These are phyloP conservation scores for Theropithecus gelada DNA, from an alignment of 2,113 vertebrate species.

Conservation along the genomic window DNA sequence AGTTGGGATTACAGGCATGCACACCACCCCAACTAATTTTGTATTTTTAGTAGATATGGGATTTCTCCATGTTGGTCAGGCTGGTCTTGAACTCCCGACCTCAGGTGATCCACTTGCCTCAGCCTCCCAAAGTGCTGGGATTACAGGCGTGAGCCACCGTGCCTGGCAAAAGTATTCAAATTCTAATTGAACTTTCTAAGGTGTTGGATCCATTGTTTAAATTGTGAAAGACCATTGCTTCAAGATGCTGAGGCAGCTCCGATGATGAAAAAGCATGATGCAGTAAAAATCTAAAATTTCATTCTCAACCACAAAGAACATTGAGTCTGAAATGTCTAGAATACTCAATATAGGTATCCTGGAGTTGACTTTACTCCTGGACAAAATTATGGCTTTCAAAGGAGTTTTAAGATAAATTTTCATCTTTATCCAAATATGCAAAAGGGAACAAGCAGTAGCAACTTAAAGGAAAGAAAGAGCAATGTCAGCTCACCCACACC, in stretches of 20 bases:
- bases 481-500: not conserved
- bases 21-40: too few species aligned
- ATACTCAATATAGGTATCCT: accelerated
- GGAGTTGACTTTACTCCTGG: not conserved
- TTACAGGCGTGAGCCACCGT: too few species aligned
- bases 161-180: not conserved
- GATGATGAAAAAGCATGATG: not conserved
- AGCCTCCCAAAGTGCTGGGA: too few species aligned
- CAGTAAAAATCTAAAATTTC: not conserved
- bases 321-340: not conserved
- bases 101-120: too few species aligned
- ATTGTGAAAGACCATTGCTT: not conserved
- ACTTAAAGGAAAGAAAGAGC: not conserved
- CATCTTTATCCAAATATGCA: not conserved
- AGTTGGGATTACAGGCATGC: too few species aligned
- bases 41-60: too few species aligned
- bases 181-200: not conserved
- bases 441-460: not conserved
- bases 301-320: not conserved
- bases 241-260: not conserved
- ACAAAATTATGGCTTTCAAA: not conserved
- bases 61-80: too few species aligned
- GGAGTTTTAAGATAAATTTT: not conserved
- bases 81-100: too few species aligned
- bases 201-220: not conserved